phyloP scores from a whole-genome alignment of 2,797 vertebrate species.

The Mus spretus region DNA sequence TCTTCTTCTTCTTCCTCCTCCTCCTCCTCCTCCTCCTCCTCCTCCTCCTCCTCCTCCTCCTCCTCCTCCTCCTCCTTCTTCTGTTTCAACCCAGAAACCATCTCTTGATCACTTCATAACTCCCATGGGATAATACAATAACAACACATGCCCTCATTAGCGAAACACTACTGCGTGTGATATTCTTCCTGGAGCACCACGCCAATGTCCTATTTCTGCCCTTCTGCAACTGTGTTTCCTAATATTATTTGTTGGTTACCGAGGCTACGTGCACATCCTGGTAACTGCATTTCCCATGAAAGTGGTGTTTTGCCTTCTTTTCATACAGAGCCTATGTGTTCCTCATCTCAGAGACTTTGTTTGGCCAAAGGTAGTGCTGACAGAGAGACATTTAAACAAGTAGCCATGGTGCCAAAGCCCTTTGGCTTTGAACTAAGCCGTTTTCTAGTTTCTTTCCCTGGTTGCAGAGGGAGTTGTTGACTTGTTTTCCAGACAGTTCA shows the following conservation, averaged over 20 bases:
- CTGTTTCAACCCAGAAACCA: background rate
- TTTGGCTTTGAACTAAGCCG: background rate
- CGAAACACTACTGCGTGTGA: background rate
- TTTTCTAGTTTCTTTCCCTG: slow-evolving; percentile 14
- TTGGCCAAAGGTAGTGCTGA: slow-evolving; percentile 34
- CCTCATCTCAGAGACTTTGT: background rate
- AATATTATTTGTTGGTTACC: background rate
- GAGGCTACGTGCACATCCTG: background rate
- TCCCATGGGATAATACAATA: background rate
- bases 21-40: no score
- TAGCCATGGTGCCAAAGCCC: background rate
- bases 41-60: no score
- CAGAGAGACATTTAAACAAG: slow-evolving; percentile 57
- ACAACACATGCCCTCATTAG: background rate
- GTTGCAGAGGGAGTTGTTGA: background rate
- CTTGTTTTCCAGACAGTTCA: slow-evolving; percentile 9
- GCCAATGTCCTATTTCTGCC: background rate
- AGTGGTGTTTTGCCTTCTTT: background rate
- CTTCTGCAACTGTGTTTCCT: background rate
- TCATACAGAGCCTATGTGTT: background rate
- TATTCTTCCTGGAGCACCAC: background rate
- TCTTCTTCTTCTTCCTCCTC: background rate
- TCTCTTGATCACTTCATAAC: slow-evolving; percentile 3
- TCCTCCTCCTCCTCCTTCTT: background rate
- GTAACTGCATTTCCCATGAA: background rate